Evolutionary conservation across 92 coral and sea anemone species (phyloP).

Genomic region (Pocillopora grandis): DNA sequence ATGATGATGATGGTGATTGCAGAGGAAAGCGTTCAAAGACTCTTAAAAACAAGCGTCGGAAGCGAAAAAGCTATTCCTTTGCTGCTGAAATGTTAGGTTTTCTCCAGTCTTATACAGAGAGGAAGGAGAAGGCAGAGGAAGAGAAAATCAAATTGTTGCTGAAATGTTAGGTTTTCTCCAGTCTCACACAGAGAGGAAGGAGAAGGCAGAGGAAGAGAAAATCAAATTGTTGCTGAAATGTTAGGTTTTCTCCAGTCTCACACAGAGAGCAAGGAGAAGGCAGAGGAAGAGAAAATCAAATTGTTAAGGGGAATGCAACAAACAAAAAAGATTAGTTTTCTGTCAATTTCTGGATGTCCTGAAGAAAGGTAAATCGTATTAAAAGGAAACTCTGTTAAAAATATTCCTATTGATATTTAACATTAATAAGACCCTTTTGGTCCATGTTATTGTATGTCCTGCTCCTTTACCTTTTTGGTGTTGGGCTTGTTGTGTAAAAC

Average conservation of each 20-base stretch:
- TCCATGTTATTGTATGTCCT: background rate
- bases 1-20: background rate
- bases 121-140: background rate
- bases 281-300: background rate
- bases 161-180: too few relatives aligned
- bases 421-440: background rate
- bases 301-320: background rate
- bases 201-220: too few relatives aligned
- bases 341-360: background rate
- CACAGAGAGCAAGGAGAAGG: background rate
- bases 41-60: background rate
- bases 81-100: background rate
- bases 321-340: background rate
- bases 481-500: background rate
- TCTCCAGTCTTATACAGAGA: background rate
- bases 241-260: background rate
- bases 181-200: too few relatives aligned
- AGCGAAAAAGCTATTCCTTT: background rate
- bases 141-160: too few relatives aligned
- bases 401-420: background rate
- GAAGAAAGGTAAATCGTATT: background rate
- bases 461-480: constrained; percentile 3
- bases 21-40: background rate
- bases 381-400: background rate
- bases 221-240: background rate